phyloP scores from a whole-genome alignment of 2,113 vertebrate species.

The Oplegnathus fasciatus region DNA sequence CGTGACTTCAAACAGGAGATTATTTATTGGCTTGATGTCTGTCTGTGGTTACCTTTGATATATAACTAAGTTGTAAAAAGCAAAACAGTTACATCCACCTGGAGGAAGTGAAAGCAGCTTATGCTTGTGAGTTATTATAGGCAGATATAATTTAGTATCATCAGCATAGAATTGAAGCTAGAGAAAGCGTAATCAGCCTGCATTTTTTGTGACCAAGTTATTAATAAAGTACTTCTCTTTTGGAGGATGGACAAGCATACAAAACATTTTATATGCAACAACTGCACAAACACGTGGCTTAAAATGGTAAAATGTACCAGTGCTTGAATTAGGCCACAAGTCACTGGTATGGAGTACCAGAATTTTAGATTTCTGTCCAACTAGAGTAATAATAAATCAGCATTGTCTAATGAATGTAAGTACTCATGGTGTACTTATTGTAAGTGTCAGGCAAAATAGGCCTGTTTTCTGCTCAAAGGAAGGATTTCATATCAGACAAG shows the following conservation, averaged over 20 bases:
- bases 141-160: neutral
- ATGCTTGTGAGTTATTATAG: neutral
- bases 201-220: neutral
- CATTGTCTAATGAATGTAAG: neutral
- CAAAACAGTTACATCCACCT: neutral
- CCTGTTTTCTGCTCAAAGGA: neutral
- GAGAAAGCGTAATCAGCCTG: neutral
- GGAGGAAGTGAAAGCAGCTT: constrained; percentile 11
- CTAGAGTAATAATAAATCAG: neutral
- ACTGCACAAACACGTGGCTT: neutral
- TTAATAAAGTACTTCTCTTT: neutral
- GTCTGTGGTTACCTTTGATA: neutral
- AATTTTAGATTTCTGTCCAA: neutral
- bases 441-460: neutral
- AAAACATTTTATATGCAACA: neutral
- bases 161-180: neutral
- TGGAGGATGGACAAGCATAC: neutral
- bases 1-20: neutral
- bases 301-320: neutral
- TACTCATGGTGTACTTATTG: neutral
- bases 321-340: neutral
- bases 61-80: neutral
- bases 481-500: too few species aligned
- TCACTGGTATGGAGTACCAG: neutral
- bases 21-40: neutral